phyloP scores from a whole-genome alignment of 2,888 invertebrate species.

The Creontiades dilutus region DNA sequence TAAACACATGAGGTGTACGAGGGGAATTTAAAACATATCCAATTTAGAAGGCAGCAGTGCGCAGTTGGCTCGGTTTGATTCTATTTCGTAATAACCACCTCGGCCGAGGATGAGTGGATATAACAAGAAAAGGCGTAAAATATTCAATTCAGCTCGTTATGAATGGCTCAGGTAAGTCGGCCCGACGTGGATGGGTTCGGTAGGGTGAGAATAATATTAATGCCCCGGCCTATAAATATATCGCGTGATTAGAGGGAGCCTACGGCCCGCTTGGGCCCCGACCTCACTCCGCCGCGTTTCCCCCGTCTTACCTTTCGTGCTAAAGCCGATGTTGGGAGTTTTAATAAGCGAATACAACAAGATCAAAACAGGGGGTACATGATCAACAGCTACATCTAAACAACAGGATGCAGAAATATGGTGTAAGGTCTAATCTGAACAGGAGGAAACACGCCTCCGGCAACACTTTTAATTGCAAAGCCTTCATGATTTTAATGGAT shows the following conservation, averaged over 20 bases:
- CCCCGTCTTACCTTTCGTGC: neutral
- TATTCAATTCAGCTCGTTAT: conserved; percentile 64
- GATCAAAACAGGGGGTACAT: neutral
- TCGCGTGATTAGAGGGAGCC: conserved; percentile 60
- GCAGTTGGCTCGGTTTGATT: neutral
- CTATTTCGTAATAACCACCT: conserved; percentile 29
- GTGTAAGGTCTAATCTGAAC: neutral
- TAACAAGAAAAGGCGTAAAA: conserved; percentile 37
- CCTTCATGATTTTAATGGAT: too few species aligned
- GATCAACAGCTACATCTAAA: conserved; percentile 6
- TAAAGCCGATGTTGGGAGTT: neutral
- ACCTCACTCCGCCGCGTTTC: neutral
- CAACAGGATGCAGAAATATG: neutral
- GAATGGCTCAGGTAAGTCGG: conserved; percentile 49
- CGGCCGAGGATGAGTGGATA: conserved; percentile 5
- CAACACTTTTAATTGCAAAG: too few species aligned
- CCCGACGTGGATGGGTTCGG: conserved; percentile 47
- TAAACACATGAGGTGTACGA: too few species aligned
- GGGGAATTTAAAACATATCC: too few species aligned
- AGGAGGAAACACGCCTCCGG: neutral
- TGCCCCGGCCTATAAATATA: conserved; percentile 61
- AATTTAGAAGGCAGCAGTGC: too few species aligned
- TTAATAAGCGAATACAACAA: neutral
- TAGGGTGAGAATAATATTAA: conserved; percentile 59
- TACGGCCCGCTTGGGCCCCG: neutral